Conservation (phyloP, 2,797 vertebrate species). For the Neosilurus mollespiculum region DNA sequence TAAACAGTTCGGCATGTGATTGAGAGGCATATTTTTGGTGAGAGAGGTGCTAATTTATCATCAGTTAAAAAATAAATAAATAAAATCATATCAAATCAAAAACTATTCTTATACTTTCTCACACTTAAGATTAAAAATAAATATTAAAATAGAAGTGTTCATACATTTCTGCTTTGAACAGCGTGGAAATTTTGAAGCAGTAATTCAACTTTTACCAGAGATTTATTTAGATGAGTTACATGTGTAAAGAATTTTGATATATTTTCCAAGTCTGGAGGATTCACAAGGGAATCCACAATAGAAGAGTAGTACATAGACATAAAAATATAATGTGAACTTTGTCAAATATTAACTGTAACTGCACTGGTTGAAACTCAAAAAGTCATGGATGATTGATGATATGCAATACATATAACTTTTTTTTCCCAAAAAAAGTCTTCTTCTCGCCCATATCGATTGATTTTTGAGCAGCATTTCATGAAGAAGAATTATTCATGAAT, state of each 20-base stretch:
- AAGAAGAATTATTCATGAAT: slow-evolving; percentile 26
- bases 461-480: slow-evolving; percentile 7
- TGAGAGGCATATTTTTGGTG: not conserved
- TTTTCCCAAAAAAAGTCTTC: not conserved
- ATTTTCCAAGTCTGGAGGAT: not conserved
- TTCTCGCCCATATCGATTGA: slow-evolving; percentile 18
- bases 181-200: not conserved
- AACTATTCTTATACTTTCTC: not conserved
- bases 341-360: slow-evolving; percentile 24
- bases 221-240: not conserved
- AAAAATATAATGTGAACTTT: slow-evolving; percentile 13
- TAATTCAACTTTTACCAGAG: not conserved
- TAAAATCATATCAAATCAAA: too few species aligned
- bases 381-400: slow-evolving; percentile 11
- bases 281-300: not conserved
- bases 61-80: too few species aligned
- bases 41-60: not conserved
- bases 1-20: too few species aligned
- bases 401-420: slow-evolving; percentile 16
- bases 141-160: not conserved
- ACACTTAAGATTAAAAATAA: not conserved
- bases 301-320: slow-evolving; percentile 8
- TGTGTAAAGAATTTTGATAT: not conserved
- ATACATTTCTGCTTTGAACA: not conserved
- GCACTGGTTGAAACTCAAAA: slow-evolving; percentile 15